phyloP scores from a whole-genome alignment of 2,888 invertebrate species.

The Apamea sordens region DNA sequence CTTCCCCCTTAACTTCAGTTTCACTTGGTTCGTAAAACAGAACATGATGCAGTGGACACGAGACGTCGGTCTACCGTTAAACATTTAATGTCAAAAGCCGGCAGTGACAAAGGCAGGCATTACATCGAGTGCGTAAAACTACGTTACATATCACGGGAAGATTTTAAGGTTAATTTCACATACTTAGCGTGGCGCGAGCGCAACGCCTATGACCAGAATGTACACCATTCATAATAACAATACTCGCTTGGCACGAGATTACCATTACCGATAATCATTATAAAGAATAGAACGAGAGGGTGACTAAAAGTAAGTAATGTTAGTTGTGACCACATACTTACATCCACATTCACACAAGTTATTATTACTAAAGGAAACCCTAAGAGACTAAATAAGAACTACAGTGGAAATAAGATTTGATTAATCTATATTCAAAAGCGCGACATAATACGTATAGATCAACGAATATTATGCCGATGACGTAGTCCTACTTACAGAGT shows the following conservation, averaged over 20 bases:
- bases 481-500: constrained; percentile 75
- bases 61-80: constrained; percentile 40
- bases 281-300: constrained; percentile 78
- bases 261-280: constrained; percentile 74
- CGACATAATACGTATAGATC: constrained; percentile 78
- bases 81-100: constrained; percentile 59
- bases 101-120: constrained; percentile 71
- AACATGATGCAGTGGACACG: constrained; percentile 43
- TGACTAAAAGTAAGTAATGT: constrained; percentile 84
- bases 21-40: constrained; percentile 36
- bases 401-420: constrained; percentile 80
- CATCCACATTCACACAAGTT: constrained; percentile 81
- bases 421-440: constrained; percentile 82
- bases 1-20: constrained; percentile 8
- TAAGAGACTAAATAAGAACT: constrained; percentile 83
- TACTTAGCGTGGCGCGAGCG: constrained; percentile 79
- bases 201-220: constrained; percentile 89
- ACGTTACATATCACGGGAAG: constrained; percentile 73
- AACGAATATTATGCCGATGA: constrained; percentile 82
- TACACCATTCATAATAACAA: constrained; percentile 85
- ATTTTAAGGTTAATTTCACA: constrained; percentile 76
- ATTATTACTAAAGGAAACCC: constrained; percentile 81
- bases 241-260: constrained; percentile 80
- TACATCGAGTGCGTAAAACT: constrained; percentile 65
- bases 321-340: constrained; percentile 85